Evolutionary conservation across 2,888 invertebrate genomes (phyloP), one percentile per base, ranked within the genome.

Genomic region (Opisthograptis luteolata): DNA sequence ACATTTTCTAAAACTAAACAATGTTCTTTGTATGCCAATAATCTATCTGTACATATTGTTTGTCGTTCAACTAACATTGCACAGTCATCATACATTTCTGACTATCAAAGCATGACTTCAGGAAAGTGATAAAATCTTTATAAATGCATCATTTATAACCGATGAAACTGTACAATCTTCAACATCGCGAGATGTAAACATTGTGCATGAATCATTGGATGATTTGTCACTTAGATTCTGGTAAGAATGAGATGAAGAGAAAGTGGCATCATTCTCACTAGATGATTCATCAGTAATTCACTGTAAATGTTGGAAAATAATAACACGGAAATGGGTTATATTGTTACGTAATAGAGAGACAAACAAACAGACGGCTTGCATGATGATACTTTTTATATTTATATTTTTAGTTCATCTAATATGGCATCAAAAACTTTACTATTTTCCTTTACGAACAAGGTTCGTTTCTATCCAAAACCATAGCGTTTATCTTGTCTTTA

Each of bases 211-310:
- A 15, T 55, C 50, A 47, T 51, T n/a, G 19, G n/a, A 28, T 51
- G 36, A 47, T 44, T 51, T 34, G 51, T 22, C 13, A 37, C 15
- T 27, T 22, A 10, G 40, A 36, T 41, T 24, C 4, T n/a, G 35
- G 30, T 41, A 12, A 31, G 19, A 14, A 31, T 22, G 46, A 32
- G 36, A 14, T 19, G 25, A 8, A 15, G 47, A 37, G 51, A 51
- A 51, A 55, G 40, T 40, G 27, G 27, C 24, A 40, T 15, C 24
- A 40, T 15, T 27, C 20, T 28, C 27, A 14, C 22, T 36, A 27
- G 5, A 45, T 49, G 54, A 54, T 32, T 54, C 54, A 30, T 45
- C 17, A 42, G n/a, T n/a, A n/a, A n/a, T 41, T 46, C 15, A 8
- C 32, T 9, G n/a, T 9, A 30, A 39, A 0, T n/a, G 6, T n/a